Conservation (phyloP, 2,113 vertebrate genomes). For the Anseranas semipalmata region DNA sequence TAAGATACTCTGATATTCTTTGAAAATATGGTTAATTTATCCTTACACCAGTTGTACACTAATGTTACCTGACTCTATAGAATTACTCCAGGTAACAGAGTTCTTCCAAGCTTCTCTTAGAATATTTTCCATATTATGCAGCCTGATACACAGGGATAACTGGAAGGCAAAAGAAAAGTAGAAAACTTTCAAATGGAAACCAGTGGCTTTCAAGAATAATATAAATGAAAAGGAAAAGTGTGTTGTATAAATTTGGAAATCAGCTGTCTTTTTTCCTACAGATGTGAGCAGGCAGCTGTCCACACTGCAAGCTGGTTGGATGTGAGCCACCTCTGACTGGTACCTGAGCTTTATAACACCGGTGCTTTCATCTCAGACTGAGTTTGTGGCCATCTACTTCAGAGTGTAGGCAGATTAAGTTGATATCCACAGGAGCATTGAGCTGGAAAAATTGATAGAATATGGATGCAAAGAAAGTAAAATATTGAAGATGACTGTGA, state of each 20-base stretch:
- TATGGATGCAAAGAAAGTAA: not conserved
- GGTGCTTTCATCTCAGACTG: not conserved
- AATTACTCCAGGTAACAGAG: not conserved
- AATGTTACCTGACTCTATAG: not conserved
- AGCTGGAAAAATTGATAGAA: not conserved
- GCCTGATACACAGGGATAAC: not conserved
- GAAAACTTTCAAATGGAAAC: not conserved
- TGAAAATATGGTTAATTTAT: not conserved
- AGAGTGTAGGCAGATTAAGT: not conserved
- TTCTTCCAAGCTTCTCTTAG: not conserved
- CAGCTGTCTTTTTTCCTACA: not conserved
- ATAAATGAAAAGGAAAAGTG: not conserved
- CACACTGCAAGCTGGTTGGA: not conserved
- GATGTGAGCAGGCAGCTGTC: not conserved
- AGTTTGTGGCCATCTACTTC: not conserved
- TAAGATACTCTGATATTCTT: not conserved
- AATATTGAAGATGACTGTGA: not conserved
- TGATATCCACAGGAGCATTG: not conserved
- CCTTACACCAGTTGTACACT: not conserved
- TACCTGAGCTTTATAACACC: not conserved
- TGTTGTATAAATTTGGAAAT: not conserved
- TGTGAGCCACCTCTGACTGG: not conserved
- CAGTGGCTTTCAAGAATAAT: not conserved
- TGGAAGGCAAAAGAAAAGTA: not conserved
- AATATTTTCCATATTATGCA: fast-evolving